phyloP scores from a whole-genome alignment of 2,113 vertebrate genomes.

The Gallinago undulata region DNA sequence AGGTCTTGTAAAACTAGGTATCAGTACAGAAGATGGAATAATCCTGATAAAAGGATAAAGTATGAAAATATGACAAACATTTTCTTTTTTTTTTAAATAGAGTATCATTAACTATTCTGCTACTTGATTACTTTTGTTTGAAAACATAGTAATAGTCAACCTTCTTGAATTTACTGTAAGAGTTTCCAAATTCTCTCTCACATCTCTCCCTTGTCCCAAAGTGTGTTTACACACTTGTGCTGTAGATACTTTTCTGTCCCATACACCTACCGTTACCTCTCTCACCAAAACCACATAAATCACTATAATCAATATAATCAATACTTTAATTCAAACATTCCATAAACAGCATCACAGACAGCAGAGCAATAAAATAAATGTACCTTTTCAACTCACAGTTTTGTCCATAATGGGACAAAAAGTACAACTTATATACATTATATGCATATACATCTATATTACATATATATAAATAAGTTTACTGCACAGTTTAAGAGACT shows the following conservation, averaged over 20 bases:
- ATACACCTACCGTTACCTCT: not conserved
- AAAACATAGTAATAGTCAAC: not conserved
- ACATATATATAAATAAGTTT: not conserved
- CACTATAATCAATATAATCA: not conserved
- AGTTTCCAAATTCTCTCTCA: not conserved
- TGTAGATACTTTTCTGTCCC: not conserved
- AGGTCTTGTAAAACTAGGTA: not conserved
- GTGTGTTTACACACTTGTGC: no score
- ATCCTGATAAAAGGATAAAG: not conserved
- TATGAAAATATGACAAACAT: not conserved
- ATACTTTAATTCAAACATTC: not conserved
- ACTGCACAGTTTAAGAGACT: not conserved
- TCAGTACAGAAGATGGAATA: not conserved
- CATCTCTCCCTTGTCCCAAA: not conserved
- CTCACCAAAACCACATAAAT: not conserved
- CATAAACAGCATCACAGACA: not conserved
- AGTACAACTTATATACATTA: not conserved
- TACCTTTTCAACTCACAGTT: not conserved
- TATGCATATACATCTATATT: not conserved
- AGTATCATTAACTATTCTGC: not conserved
- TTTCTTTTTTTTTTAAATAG: rapidly evolving
- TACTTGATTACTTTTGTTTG: not conserved
- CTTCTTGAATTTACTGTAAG: not conserved
- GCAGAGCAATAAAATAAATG: not conserved
- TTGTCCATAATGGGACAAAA: not conserved